Evolutionary conservation across 2,113 vertebrate genomes (phyloP), one percentile per base, ranked within the genome.

Genomic region (Sinocyclocheilus maitianheensis): DNA sequence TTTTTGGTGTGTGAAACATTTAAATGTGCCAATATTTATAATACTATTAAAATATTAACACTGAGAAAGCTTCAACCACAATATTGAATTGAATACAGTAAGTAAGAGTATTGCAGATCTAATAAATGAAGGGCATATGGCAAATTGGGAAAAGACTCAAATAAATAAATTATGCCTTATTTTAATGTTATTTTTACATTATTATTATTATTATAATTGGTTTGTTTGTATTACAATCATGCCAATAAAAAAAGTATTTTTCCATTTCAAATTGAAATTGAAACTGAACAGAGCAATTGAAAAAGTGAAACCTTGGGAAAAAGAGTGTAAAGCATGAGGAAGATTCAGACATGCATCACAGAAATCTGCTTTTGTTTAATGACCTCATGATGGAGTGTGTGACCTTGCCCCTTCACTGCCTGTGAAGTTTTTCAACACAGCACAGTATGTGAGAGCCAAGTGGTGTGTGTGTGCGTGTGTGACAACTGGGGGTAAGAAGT

Each of bases 361-460:
- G n/a, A 37, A 86, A 88, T 75, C 63, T 82, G 85, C 37, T 80
- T 51, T 85, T 79, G 63, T 83, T 85, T 78, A 89, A 87, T 87
- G 65, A 79, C 78, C 63, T 80, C 55, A 77, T 85, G 75, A 85
- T 30, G 72, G 77, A 76, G 77, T 77, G 75, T 84, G 67, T 87
- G 80, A 87, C 83, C 84, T 85, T 87, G 53, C 65, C 79, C 71
- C 51, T 46, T 71, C 62, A 78, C 72, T 78, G 77, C 83, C 85
- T 60, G 48, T 84, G 43, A 87, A 87, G 83, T 55, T n/a, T 65
- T 79, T 58, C 40, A 83, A 20, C 55, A 75, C 62, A 79, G 79
- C 78, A 65, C 46, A 40, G 85, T 84, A 53, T 77, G 63, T 82
- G 43, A 80, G 43, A 84, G 81, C 77, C 22, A 53, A 84, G 79